Base-by-base conservation (phyloP, 2,888 invertebrate genomes). In the Synanthedon myopaeformis region DNA sequence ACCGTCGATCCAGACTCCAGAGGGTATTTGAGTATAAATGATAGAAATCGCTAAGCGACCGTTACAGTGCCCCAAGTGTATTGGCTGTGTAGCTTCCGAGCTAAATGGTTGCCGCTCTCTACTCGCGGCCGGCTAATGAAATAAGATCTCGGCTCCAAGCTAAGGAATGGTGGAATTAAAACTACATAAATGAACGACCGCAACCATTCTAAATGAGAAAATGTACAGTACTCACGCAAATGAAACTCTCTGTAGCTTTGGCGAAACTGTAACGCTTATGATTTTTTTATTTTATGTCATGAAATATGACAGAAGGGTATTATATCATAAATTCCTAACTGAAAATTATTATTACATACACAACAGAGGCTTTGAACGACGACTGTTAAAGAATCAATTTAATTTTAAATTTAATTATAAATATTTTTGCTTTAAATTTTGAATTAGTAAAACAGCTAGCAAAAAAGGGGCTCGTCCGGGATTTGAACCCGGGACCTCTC, bases 131-230 rank as follows among this genome's bases (percentile, higher is more conserved):
- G 80, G 82, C 84, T 85, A 85, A 86, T 84, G 86, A 83, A 85
- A 83, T 82, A 85, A 85, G 84, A 86, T 84, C 80, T 78, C 71
- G 57, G 70, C 77, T 73, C 73, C 69, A 57, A 79, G 80, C 85
- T 84, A 86, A 86, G 83, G 80, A 86, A 86, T 85, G 82, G 85
- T 66, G 81, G 85, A 84, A 87, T 86, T 86, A 87, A 86, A 86
- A 85, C 79, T 82, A 85, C 82, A 84, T 84, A 84, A 86, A 86
- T 82, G 85, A 79, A 71, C 71, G 72, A 72, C 70, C 76, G 70
- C 72, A 59, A 59, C 61, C 72, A 70, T 72, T 76, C 67, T 68
- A 66, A 79, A 79, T 74, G 74, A 74, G 70, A 74, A 76, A 76
- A 74, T 74, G 69, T 66, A 72, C 14, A 49, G 49, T 13, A 19